Evolutionary conservation across 1,140 invertebrate species (phyloP).

Genomic region (Drosophila lacteicornis): DNA sequence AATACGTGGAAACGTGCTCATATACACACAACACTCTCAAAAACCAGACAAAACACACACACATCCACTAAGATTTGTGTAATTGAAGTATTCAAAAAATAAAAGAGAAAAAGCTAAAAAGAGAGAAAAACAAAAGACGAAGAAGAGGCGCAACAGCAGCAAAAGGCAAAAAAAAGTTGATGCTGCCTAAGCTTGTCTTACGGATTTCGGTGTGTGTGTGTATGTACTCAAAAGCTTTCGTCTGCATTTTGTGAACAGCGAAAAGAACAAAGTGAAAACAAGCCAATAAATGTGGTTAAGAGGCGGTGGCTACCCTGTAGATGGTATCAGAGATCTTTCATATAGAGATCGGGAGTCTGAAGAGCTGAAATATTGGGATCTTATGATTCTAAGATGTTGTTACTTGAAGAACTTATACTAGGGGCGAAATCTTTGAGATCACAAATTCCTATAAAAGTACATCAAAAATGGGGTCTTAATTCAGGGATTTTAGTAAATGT

Average conservation of each 20-base stretch:
- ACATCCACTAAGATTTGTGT: constrained; percentile 20
- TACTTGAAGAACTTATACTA: neutral
- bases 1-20: constrained; percentile 44
- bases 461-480: neutral
- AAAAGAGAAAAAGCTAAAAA: constrained; percentile 13
- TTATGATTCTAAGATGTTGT: neutral
- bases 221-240: constrained; percentile 7
- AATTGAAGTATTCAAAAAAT: constrained; percentile 44
- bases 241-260: constrained; percentile 38
- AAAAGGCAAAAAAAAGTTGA: constrained; percentile 19
- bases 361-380: neutral
- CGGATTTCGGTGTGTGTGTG: constrained; percentile 1
- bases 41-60: constrained; percentile 16
- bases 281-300: neutral
- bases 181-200: constrained; percentile 49
- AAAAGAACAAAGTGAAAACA: constrained; percentile 29
- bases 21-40: constrained; percentile 8
- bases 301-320: constrained; percentile 3
- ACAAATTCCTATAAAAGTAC: neutral
- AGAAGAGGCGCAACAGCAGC: neutral
- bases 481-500: no score
- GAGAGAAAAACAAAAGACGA: constrained; percentile 23
- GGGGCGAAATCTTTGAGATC: no score
- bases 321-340: neutral
- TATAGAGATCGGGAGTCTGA: neutral